Conservation (phyloP, 2,113 vertebrate genomes). For the Mohoua ochrocephala region DNA sequence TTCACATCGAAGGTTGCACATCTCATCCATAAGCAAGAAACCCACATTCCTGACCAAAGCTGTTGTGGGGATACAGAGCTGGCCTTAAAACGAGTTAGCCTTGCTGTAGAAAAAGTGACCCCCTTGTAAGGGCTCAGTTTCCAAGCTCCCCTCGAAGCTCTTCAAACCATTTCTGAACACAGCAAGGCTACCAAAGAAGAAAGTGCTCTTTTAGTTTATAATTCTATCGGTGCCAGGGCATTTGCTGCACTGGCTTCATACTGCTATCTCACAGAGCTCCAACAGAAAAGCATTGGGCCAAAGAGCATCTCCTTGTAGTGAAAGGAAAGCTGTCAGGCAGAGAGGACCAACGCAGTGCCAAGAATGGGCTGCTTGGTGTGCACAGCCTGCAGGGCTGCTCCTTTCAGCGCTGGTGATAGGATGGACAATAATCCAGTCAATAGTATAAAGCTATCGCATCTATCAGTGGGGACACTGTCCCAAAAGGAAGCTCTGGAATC, state of each 20-base stretch:
- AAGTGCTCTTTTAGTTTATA: not conserved
- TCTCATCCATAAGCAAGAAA: not conserved
- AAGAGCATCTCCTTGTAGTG: not conserved
- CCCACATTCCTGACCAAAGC: not conserved
- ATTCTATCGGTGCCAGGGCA: not conserved
- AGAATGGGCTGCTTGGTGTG: not conserved
- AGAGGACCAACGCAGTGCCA: not conserved
- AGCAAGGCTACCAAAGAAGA: not conserved
- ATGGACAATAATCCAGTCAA: not conserved
- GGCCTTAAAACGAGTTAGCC: not conserved
- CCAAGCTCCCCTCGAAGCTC: not conserved
- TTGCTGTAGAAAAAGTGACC: not conserved
- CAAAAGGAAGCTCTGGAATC: slow-evolving; percentile 11
- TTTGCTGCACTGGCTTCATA: not conserved
- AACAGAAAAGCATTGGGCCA: not conserved
- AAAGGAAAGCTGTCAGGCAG: not conserved
- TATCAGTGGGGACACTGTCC: not conserved
- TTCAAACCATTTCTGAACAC: not conserved
- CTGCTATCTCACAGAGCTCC: not conserved
- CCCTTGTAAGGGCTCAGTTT: fast-evolving
- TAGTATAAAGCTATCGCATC: not conserved
- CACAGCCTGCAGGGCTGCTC: not conserved
- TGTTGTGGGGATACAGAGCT: not conserved
- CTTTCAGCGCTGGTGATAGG: not conserved
- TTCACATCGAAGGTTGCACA: fast-evolving